phyloP scores from a whole-genome alignment of 2,888 invertebrate genomes.

The Macropis europaea region DNA sequence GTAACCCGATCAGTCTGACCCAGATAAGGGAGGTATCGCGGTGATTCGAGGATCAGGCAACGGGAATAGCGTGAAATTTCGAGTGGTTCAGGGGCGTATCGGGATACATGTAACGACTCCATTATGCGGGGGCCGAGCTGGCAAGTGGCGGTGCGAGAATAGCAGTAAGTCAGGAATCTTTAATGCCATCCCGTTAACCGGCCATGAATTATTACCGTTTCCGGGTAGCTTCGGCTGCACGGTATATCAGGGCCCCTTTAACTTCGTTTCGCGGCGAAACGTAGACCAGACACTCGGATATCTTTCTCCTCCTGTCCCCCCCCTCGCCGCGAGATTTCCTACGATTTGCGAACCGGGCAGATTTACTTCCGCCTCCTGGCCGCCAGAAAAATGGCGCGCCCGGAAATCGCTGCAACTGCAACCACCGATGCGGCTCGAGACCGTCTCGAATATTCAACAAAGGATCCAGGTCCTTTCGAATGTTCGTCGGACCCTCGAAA shows the following conservation, averaged over 20 bases:
- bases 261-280: constrained; percentile 53
- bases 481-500: no score
- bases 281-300: constrained; percentile 54
- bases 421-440: constrained; percentile 2
- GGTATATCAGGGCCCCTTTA: constrained; percentile 67
- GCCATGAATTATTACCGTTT: constrained; percentile 71
- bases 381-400: constrained; percentile 58
- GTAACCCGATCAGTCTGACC: background rate
- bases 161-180: constrained; percentile 70
- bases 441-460: no score
- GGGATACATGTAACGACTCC: constrained; percentile 22
- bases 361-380: constrained; percentile 60
- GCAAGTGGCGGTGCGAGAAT: constrained; percentile 47
- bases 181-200: constrained; percentile 71
- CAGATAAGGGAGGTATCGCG: background rate
- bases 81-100: background rate
- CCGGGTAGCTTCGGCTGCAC: constrained; percentile 63
- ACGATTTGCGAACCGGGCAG: constrained; percentile 63
- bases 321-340: constrained; percentile 41
- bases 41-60: background rate
- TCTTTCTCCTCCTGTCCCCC: no score
- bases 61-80: constrained; percentile 22
- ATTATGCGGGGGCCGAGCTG: constrained; percentile 32
- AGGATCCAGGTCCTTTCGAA: no score
- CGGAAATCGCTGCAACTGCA: constrained; percentile 48